A percentile compares a stretch with the other conserved stretches of the same genome.
Evolutionary conservation across 2,113 vertebrate species (phyloP).

Genomic region (Alethe castanea): DNA sequence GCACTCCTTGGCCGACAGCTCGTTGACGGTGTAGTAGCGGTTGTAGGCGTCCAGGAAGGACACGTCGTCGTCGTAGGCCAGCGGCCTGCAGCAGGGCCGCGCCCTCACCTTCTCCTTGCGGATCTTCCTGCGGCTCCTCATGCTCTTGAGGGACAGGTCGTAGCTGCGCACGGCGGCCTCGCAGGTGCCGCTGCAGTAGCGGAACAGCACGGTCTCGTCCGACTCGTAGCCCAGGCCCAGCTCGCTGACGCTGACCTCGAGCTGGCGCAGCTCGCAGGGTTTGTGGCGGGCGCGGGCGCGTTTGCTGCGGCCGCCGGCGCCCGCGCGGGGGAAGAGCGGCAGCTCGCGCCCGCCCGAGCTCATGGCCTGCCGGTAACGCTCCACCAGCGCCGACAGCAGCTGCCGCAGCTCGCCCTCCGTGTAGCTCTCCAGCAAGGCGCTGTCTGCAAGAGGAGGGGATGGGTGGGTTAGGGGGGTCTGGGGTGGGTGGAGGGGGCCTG

Average conservation of each 20-base stretch:
- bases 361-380: conserved; percentile 75
- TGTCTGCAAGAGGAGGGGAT: conserved; percentile 71
- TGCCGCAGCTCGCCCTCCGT: conserved; percentile 87
- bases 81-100: conserved; percentile 89
- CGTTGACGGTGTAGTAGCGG: conserved; percentile 85
- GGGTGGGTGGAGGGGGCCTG: too few relatives aligned
- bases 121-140: conserved; percentile 74
- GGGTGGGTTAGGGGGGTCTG: fast-evolving
- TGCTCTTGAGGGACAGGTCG: conserved; percentile 86
- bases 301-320: conserved; percentile 76
- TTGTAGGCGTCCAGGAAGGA: conserved; percentile 87
- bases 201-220: conserved; percentile 89
- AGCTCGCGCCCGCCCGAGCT: conserved; percentile 62
- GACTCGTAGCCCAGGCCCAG: conserved; percentile 90
- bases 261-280: conserved; percentile 77
- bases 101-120: conserved; percentile 78
- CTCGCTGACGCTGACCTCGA: conserved; percentile 89
- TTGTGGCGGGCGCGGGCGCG: conserved; percentile 79
- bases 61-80: conserved; percentile 85
- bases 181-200: conserved; percentile 94
- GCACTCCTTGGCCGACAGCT: conserved; percentile 90
- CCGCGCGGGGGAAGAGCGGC: conserved; percentile 10
- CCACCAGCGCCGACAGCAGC: conserved; percentile 79
- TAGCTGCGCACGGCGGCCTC: conserved; percentile 80
- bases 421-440: conserved; percentile 89